phyloP scores from a whole-genome alignment of 2,888 invertebrate species.

The Drosophila neotestacea region DNA sequence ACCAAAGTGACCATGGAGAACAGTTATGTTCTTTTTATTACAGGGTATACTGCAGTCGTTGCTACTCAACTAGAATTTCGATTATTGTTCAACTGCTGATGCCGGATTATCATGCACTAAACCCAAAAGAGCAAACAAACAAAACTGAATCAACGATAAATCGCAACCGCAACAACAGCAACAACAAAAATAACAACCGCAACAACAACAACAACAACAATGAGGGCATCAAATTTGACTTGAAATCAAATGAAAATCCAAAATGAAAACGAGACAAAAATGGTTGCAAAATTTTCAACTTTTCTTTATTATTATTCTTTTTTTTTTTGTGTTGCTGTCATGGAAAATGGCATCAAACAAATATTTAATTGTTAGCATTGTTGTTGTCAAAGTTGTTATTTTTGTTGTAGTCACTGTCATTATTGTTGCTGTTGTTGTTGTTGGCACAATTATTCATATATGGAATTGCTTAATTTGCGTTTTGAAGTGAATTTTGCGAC shows the following conservation, averaged over 20 bases:
- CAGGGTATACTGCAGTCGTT: slow-evolving; percentile 10
- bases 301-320: background rate
- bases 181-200: slow-evolving; percentile 2
- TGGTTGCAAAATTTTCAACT: slow-evolving; percentile 1
- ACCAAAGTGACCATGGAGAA: background rate
- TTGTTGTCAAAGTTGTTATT: background rate
- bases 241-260: slow-evolving; percentile 27
- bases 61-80: no score
- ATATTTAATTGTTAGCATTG: slow-evolving; percentile 32
- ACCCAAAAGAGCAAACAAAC: slow-evolving; percentile 17
- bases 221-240: slow-evolving; percentile 11
- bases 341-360: slow-evolving; percentile 31
- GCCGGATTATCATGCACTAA: slow-evolving; percentile 33
- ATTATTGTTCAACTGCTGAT: slow-evolving; percentile 9
- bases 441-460: slow-evolving; percentile 43
- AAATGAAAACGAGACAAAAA: slow-evolving; percentile 15
- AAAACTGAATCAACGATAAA: slow-evolving; percentile 42
- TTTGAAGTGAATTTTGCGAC: slow-evolving; percentile 30
- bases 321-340: background rate
- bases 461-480: slow-evolving; percentile 47
- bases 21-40: background rate
- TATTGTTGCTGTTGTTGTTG: slow-evolving; percentile 7
- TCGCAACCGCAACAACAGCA: slow-evolving; percentile 30
- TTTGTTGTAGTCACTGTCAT: slow-evolving; percentile 12
- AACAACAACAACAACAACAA: slow-evolving; percentile 12